Percentiles rank a stretch among this genome's conserved stretches.
Evolutionary conservation across 2,797 vertebrate genomes (phyloP).

Genomic region (Phrynocephalus vlangalii): DNA sequence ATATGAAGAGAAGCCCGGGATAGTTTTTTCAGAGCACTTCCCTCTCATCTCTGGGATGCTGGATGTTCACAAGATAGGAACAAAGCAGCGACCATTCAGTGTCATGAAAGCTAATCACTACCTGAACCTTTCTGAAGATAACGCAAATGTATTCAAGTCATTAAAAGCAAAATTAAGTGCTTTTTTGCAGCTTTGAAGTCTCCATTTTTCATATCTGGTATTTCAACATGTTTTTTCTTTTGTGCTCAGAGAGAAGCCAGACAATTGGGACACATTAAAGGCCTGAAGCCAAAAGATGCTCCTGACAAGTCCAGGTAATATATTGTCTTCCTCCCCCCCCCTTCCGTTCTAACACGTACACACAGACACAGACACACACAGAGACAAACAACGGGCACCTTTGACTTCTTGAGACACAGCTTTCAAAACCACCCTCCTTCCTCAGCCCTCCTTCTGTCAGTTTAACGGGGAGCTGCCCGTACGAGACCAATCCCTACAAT

Average conservation of each 20-base stretch:
- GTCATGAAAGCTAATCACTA: constrained; percentile 61
- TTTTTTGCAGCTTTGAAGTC: constrained; percentile 46
- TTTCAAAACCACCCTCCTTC: neutral
- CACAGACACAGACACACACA: no score
- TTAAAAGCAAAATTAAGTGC: constrained; percentile 54
- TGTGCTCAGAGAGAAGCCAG: neutral
- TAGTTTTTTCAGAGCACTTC: neutral
- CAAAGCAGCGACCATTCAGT: constrained; percentile 52
- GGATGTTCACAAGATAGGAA: constrained; percentile 14
- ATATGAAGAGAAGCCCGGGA: neutral
- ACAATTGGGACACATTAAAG: neutral
- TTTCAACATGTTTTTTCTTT: constrained; percentile 19
- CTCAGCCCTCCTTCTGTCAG: neutral
- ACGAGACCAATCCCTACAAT: neutral
- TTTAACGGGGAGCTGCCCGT: neutral
- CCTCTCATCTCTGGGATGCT: constrained; percentile 14
- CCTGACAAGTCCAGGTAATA: neutral
- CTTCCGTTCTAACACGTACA: neutral
- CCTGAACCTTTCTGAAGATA: constrained; percentile 61
- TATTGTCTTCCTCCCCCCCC: neutral
- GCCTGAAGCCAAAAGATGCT: neutral
- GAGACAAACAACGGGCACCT: no score
- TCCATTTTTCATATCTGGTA: constrained; percentile 40
- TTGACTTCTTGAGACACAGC: no score
- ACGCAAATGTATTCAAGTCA: constrained; percentile 52